A percentile compares a stretch with the other conserved stretches of the same genome.
Evolutionary conservation across 2,797 vertebrate genomes (phyloP).

Genomic region (Sebastes cheni): DNA sequence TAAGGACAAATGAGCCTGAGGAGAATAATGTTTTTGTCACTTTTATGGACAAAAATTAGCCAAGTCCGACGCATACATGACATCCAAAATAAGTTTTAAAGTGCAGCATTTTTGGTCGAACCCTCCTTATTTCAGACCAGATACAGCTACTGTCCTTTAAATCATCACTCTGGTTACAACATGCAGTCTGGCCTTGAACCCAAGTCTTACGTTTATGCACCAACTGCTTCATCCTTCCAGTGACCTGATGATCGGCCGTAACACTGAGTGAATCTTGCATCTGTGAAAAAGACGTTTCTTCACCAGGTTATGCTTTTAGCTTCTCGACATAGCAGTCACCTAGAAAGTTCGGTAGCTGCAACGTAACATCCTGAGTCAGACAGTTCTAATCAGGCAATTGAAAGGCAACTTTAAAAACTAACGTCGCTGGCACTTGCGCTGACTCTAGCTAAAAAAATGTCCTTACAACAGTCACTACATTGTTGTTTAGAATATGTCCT

Average conservation of each 20-base stretch:
- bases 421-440: neutral
- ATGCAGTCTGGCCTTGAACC: neutral
- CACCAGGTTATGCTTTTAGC: neutral
- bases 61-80: neutral
- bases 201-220: neutral
- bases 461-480: neutral
- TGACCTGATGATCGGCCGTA: neutral
- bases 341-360: neutral
- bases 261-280: neutral
- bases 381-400: neutral
- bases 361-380: neutral
- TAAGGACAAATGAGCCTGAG: neutral
- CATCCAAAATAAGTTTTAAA: neutral
- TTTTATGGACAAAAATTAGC: neutral
- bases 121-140: constrained; percentile 2
- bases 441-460: neutral
- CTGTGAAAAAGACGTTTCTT: neutral
- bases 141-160: neutral
- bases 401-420: neutral
- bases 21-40: neutral
- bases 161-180: neutral
- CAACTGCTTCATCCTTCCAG: neutral
- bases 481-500: neutral
- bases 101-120: neutral
- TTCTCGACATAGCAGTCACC: neutral